A percentile compares a stretch with the other conserved stretches of the same genome.
Conservation (phyloP, 2,113 vertebrate species). For the Mionectes macconnelli region DNA sequence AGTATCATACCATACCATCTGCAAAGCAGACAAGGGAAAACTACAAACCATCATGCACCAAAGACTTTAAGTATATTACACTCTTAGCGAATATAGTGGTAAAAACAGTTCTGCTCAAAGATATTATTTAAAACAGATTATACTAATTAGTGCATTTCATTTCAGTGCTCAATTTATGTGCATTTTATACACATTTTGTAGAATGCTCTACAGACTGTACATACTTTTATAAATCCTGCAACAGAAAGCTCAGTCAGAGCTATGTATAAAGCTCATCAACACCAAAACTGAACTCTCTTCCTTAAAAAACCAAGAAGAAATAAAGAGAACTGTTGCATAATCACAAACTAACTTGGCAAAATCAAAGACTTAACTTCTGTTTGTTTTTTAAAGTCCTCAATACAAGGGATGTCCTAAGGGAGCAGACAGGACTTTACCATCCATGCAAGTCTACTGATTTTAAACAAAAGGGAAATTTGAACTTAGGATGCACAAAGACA, state of each 20-base stretch:
- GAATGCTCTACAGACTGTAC: background rate
- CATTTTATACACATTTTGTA: background rate
- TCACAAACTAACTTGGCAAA: background rate
- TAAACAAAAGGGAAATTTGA: slow-evolving; percentile 19
- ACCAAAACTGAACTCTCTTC: background rate
- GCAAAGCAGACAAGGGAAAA: background rate
- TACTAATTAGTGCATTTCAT: background rate
- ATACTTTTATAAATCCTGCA: background rate
- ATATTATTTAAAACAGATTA: background rate
- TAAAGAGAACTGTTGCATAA: background rate
- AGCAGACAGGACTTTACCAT: background rate
- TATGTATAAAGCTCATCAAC: background rate
- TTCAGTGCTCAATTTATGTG: background rate
- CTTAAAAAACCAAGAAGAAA: background rate
- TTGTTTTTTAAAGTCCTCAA: background rate
- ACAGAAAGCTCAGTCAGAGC: background rate
- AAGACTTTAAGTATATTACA: background rate
- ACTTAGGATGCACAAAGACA: slow-evolving; percentile 12
- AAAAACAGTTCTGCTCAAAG: background rate
- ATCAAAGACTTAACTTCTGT: background rate
- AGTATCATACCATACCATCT: background rate
- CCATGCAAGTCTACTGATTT: background rate
- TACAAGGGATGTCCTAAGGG: background rate
- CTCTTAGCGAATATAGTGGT: background rate
- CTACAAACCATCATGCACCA: background rate